Evolutionary conservation across 2,888 invertebrate species (phyloP), one percentile per base, ranked within the genome.

Genomic region (Steromphala cineraria): DNA sequence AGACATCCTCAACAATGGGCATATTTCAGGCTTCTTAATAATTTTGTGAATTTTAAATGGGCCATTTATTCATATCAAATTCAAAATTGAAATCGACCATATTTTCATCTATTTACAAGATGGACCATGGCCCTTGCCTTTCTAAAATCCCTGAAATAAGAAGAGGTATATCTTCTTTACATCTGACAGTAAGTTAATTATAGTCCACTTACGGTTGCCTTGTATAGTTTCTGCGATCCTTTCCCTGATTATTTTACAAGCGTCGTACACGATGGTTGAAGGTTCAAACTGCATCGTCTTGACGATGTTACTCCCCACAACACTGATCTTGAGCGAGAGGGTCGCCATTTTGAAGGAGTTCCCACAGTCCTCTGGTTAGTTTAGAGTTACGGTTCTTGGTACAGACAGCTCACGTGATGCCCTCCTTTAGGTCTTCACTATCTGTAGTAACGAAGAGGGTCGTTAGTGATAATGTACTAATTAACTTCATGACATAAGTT

Each of bases 251-350:
- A 98, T 96, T 92, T 96, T 96, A 94, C 99, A 99, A 76, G 98
- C 98, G 94, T 99, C 99, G 95, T 97, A 98, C 80, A 99, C 97
- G 83, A 97, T 96, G 85, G 97, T 98, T 92, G 97, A 96, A 55
- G 98, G 98, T 94, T 98, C 98, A 94, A 99, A 99, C 94, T 99
- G 98, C 95, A 99, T 98, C 89, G 98, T 98, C 95, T 99, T 99
- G 93, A 97, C 97, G 92, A 98, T 92, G 87, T 93, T 94, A 88
- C 92, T 93, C 81, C 94, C 94, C 80, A 92, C 92, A 81, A 94
- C 93, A 89, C 94, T 93, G 85, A 95, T 94, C 88, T 94, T 94
- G 85, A 95, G 92, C 83, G 94, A 94, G 80, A 95, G 92, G 83
- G 93, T 94, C 83, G 94, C 94, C 94, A 93, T 94, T 74, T 85